phyloP scores from a whole-genome alignment of 1,140 invertebrate genomes.

The Hyposmocoma kahamanoa region DNA sequence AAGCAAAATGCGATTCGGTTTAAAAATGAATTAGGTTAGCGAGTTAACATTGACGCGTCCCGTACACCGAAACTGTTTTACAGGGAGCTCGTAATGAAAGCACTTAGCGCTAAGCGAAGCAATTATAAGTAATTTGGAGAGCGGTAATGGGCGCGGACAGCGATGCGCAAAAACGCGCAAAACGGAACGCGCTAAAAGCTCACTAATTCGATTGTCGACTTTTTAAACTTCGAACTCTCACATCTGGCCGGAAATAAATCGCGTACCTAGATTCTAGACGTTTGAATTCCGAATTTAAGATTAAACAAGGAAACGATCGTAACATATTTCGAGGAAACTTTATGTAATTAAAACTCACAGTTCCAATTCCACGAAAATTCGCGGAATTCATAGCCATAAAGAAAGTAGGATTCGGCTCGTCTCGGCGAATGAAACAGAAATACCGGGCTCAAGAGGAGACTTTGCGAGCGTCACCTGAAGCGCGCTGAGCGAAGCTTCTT shows the following conservation, averaged over 20 bases:
- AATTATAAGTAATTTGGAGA: slow-evolving; percentile 71
- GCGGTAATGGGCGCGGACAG: slow-evolving; percentile 64
- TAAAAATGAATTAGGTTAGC: slow-evolving; percentile 21
- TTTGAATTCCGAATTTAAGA: too few species aligned
- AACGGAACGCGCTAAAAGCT: slow-evolving; percentile 68
- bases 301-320: too few species aligned
- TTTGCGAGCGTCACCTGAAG: slow-evolving; percentile 66
- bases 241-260: slow-evolving; percentile 18
- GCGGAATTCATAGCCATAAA: slow-evolving; percentile 60
- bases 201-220: slow-evolving; percentile 67
- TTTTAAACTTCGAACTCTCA: slow-evolving; percentile 48
- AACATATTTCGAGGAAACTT: too few species aligned
- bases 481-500: slow-evolving; percentile 49
- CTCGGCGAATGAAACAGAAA: slow-evolving; percentile 51
- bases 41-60: slow-evolving; percentile 37
- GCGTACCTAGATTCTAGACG: background rate
- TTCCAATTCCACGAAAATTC: slow-evolving; percentile 25
- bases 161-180: slow-evolving; percentile 62
- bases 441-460: slow-evolving; percentile 48
- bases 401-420: slow-evolving; percentile 47
- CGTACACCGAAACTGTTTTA: slow-evolving; percentile 26
- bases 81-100: slow-evolving; percentile 60
- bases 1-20: slow-evolving; percentile 5
- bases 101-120: slow-evolving; percentile 70
- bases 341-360: slow-evolving; percentile 61